Percentiles rank a stretch among this genome's conserved stretches.
These are phyloP conservation scores for Dusona sp. DNA, from an alignment of 2,888 invertebrate species.

Conservation along the genomic window DNA sequence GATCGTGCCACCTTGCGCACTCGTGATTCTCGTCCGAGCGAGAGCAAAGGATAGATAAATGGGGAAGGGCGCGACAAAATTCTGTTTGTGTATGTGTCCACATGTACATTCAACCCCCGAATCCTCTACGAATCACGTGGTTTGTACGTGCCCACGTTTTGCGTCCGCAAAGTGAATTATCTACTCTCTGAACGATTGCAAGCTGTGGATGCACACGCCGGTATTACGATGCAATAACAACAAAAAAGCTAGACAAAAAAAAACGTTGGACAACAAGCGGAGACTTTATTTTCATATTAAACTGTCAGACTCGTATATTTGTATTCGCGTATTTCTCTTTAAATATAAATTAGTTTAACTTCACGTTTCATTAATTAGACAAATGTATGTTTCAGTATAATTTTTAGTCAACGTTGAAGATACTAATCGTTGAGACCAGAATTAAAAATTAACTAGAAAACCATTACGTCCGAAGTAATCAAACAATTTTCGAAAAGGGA, in stretches of 20 bases:
- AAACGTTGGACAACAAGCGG: conserved; percentile 19
- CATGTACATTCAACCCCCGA: conserved; percentile 31
- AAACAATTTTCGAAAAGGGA: background rate
- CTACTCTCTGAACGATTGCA: conserved; percentile 58
- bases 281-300: conserved; percentile 31
- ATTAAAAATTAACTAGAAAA: too few species aligned
- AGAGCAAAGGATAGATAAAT: conserved; percentile 45
- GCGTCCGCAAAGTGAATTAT: conserved; percentile 67
- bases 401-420: too few species aligned
- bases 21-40: conserved; percentile 35
- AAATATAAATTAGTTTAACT: background rate
- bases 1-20: conserved; percentile 60
- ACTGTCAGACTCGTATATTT: background rate
- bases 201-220: conserved; percentile 53
- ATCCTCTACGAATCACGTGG: conserved; percentile 59
- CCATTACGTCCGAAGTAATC: too few species aligned
- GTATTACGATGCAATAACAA: conserved; percentile 38
- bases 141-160: conserved; percentile 67
- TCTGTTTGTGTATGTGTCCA: background rate
- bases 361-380: background rate
- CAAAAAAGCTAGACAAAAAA: conserved; percentile 41
- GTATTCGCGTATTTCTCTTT: background rate
- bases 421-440: too few species aligned
- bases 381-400: background rate
- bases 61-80: conserved; percentile 39